Evolutionary conservation across 2,113 vertebrate species (phyloP), one percentile per base, ranked within the genome.

Genomic region (Crotalus tigris): DNA sequence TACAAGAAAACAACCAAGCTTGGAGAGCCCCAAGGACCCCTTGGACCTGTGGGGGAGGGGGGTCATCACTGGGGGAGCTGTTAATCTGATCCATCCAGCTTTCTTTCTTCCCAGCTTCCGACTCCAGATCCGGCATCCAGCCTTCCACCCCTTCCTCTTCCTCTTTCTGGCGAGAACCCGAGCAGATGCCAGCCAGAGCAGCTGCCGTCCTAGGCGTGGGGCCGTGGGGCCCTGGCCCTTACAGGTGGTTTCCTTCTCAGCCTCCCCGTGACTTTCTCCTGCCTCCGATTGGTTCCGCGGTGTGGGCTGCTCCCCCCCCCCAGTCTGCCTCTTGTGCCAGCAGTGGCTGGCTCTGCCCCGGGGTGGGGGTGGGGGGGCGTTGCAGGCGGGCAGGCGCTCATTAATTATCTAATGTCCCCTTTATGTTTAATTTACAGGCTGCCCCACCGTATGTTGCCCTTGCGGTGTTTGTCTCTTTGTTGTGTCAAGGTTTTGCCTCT

Each of bases 391-490:
- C 95, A 95, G 96, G 96, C 96, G 96, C 98, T 98, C 97, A 97
- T 97, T 98, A 97, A 98, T 98, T 98, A 98, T 98, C 98, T 98
- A 98, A 98, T 98, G 98, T 98, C 97, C 97, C 97, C 98, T 98
- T 98, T 97, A 98, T 98, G 98, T 98, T 98, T 98, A 98, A 98
- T 98, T 98, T 98, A 98, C 98, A 98, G 97, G 97, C 97, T 96
- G 97, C 97, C 97, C 96, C 96, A 97, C 98, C 98, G 98, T 98
- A 98, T 98, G 98, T 97, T 97, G 94, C 97, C 97, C 98, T 98
- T 98, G 98, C 98, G 97, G 97, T 94, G 94, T 94, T 97, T 97
- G 96, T 96, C 96, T 98, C 97, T 97, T 97, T 96, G 97, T 97
- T 97, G 95, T 96, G 97, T 96, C 96, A 97, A 97, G 96, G 53